Conservation (phyloP, 2,888 invertebrate genomes). For the Antheraea assamensis region DNA sequence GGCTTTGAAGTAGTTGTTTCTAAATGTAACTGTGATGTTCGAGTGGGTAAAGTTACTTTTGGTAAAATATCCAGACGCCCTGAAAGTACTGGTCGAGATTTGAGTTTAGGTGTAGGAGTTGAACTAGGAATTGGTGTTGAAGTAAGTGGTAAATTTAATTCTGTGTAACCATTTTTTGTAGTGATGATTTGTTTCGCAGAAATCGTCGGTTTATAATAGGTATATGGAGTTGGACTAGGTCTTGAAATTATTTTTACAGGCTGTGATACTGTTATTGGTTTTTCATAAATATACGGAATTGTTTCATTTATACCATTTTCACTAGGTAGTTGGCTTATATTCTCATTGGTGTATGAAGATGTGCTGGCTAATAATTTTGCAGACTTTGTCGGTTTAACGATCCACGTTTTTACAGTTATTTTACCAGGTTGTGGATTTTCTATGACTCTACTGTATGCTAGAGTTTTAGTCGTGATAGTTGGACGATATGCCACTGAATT, state of each 20-base stretch:
- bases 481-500: slow-evolving; percentile 49
- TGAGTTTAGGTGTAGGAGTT: slow-evolving; percentile 40
- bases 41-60: slow-evolving; percentile 47
- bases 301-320: slow-evolving; percentile 46
- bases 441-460: slow-evolving; percentile 62
- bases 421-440: slow-evolving; percentile 59
- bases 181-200: slow-evolving; percentile 32
- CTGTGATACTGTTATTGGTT: slow-evolving; percentile 43
- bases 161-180: slow-evolving; percentile 23
- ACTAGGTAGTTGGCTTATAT: slow-evolving; percentile 47
- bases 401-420: slow-evolving; percentile 74
- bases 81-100: slow-evolving; percentile 44
- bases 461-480: slow-evolving; percentile 65
- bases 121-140: slow-evolving; percentile 30
- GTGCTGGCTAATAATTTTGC: slow-evolving; percentile 55
- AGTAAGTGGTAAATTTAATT: slow-evolving; percentile 22
- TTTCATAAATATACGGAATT: slow-evolving; percentile 55
- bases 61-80: slow-evolving; percentile 46
- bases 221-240: slow-evolving; percentile 38
- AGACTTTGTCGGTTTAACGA: slow-evolving; percentile 67
- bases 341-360: slow-evolving; percentile 57
- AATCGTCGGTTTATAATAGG: slow-evolving; percentile 41
- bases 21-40: slow-evolving; percentile 53
- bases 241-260: slow-evolving; percentile 38
- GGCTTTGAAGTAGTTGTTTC: slow-evolving; percentile 64